Conservation (phyloP, 2,113 vertebrate genomes). For the Petroica traversi region DNA sequence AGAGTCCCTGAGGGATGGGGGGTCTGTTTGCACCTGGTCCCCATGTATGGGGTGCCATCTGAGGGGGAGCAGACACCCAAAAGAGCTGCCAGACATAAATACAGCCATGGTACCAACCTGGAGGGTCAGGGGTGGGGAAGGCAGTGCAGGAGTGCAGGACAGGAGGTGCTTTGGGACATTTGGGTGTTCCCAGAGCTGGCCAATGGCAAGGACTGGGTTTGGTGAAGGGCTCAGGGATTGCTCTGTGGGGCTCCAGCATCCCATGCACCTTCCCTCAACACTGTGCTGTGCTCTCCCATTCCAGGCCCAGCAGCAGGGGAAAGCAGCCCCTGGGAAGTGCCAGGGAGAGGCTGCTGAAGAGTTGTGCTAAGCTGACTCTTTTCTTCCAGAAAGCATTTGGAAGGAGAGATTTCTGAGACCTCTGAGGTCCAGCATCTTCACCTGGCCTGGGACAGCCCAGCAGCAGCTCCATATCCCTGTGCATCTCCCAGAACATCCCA, state of each 20-base stretch:
- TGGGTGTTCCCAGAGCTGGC: background rate
- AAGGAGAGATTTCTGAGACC: background rate
- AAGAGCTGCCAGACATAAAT: background rate
- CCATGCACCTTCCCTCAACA: background rate
- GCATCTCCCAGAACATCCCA: background rate
- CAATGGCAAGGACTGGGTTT: background rate
- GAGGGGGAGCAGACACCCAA: background rate
- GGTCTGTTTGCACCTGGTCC: background rate
- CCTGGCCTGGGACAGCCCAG: background rate
- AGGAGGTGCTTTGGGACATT: background rate
- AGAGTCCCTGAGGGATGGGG: background rate
- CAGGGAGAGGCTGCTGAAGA: background rate
- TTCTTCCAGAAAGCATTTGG: background rate
- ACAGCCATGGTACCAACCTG: background rate
- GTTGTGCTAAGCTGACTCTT: background rate
- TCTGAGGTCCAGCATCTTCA: background rate
- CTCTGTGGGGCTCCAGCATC: background rate
- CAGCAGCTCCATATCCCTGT: background rate
- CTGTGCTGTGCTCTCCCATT: background rate
- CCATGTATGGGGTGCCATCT: rapidly evolving
- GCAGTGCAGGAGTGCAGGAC: background rate
- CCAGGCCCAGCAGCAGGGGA: background rate
- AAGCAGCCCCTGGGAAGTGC: background rate
- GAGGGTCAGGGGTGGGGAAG: background rate
- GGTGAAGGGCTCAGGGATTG: background rate